Base-by-base conservation (phyloP, 2,888 invertebrate genomes). In the Sinhomidia bicolor region DNA sequence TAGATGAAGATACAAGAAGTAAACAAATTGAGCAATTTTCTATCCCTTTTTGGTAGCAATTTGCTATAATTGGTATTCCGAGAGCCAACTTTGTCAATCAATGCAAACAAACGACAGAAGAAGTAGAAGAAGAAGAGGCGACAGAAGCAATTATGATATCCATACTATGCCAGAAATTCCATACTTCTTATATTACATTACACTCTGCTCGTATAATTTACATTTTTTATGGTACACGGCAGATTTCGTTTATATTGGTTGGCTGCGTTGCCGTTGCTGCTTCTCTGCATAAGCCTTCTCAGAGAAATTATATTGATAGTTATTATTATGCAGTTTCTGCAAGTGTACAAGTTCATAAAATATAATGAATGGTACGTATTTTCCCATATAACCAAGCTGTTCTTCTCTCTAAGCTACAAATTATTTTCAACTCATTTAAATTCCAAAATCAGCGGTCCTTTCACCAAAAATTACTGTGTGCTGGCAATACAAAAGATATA, bases 401-500 rank as follows among this genome's bases (percentile, higher is more conserved):
- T 36, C 74, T 47, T 2, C 26, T 51, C 74, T 74, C 12, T 47
- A 9, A 2, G n/a, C n/a, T n/a, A 74, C 44, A 74, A 47, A 47
- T 74, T 47, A 47, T 74, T 20, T 41, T 65, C 41, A 71, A 51
- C 74, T 74, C 47, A 74, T 74, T 74, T 74, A 74, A 74, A 74
- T 74, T 74, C 74, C 74, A 74, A 74, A 51, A 74, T 74, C 74
- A 74, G 74, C 29, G 47, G 6, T 51, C 74, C 74, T 74, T 74
- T 74, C 47, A 26, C 74, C 47, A 74, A 74, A 71, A 74, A 32
- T 7, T 9, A 20, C 3, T 41, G 36, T 68, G 10, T 74, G 47
- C 44, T n/a, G 17, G n/a, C n/a, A n/a, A n/a, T n/a, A n/a, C n/a
- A n/a, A n/a, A n/a, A n/a, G n/a, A n/a, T n/a, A n/a, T n/a, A n/a